Evolutionary conservation across 2,113 vertebrate genomes (phyloP).

Genomic region (Urocitellus parryii): DNA sequence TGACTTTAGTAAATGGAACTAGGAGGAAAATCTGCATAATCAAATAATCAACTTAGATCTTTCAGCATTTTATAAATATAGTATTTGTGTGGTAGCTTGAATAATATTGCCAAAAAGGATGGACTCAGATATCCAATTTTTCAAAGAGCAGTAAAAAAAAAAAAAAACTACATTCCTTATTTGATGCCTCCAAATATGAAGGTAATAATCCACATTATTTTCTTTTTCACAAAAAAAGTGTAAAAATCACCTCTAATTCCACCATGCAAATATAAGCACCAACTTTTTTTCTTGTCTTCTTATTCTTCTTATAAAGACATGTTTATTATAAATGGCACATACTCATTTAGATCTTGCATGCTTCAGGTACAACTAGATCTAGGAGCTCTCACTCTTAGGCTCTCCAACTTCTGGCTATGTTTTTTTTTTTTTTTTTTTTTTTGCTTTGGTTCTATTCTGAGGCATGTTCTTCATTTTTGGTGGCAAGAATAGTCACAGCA

Average conservation of each 20-base stretch:
- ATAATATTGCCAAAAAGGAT: neutral
- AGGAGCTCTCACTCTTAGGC: neutral
- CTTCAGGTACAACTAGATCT: neutral
- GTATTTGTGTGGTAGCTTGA: neutral
- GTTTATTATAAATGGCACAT: neutral
- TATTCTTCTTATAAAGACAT: neutral
- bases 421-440: neutral
- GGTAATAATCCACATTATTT: neutral
- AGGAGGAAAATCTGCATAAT: neutral
- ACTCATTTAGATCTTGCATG: neutral
- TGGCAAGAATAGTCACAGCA: neutral
- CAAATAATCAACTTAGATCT: neutral
- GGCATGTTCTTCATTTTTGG: neutral
- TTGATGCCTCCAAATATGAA: neutral
- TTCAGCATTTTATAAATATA: slow-evolving; percentile 38
- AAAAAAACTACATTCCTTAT: neutral
- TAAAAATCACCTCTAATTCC: neutral
- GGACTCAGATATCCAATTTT: neutral
- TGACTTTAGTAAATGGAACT: neutral
- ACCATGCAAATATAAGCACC: neutral
- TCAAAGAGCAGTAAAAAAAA: neutral
- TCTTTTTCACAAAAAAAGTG: neutral
- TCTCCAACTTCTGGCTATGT: neutral
- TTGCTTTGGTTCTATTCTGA: neutral
- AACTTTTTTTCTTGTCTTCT: neutral